Base-by-base conservation (phyloP, 1,140 invertebrate species). In the Wasmannia auropunctata region DNA sequence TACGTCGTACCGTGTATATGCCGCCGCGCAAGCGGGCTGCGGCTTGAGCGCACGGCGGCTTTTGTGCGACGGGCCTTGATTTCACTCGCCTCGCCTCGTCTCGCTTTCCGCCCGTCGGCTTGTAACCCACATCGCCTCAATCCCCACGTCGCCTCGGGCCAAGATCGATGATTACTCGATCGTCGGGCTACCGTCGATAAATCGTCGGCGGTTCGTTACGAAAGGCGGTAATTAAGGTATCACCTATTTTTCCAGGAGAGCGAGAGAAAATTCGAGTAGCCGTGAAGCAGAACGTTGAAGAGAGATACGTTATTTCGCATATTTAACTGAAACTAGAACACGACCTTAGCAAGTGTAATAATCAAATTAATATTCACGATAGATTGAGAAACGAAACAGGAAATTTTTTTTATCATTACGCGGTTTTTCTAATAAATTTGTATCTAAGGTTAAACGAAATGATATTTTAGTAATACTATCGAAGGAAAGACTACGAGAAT, bases 31-130 rank as follows among this genome's bases (percentile, higher is more conserved):
- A n/a, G 51, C 63, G 77, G 16, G 22, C 31, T 46, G 43, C 28
- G 62, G 58, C 43, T 81, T 25, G 19, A 49, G 54, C 58, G 8
- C 56, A 76, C 56, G 72, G 34, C n/a, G 80, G 67, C 79, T 83
- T 74, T 83, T 83, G 79, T 83, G 22, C 51, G 65, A 58, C 65
- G 51, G 37, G 67, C 67, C 67, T 69, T 80, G 76, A 80, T 76
- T 84, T 76, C 54, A 63, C 58, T n/a, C 70, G 25, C 43, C n/a
- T 84, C n/a, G 37, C 49, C 80, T 76, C n/a, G 46, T 56, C 37
- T 56, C 67, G 62, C 25, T 51, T 54, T 28, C 54, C 56, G 40
- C 14, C 25, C 40, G 56, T 19, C 40, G 28, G 19, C 37, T n/a
- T 85, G 40, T 80, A 76, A 85, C 74, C 74, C 49, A 85, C 58